Evolutionary conservation across 30 jellyfish, hydroid and myxozoan species (phyloP).

Genomic region (Aurelia aurita): DNA sequence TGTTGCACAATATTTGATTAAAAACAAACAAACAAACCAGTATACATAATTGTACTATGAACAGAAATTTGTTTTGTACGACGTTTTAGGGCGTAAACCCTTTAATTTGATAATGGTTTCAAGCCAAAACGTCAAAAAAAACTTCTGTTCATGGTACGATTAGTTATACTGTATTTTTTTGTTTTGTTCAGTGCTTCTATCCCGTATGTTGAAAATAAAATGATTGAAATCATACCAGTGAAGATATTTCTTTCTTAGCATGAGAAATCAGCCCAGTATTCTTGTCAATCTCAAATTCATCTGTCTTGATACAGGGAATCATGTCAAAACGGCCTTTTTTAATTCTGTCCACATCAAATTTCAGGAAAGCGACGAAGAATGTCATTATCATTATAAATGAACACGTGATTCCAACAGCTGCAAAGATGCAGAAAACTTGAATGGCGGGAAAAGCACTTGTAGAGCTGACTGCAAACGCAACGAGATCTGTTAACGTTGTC

Average conservation of each 20-base stretch:
- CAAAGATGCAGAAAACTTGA: conserved; percentile 70
- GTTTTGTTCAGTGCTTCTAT: no score
- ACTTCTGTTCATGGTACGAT: no score
- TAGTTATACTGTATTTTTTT: no score
- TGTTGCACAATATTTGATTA: no score
- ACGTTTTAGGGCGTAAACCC: no score
- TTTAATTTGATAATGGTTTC: no score
- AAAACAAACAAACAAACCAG: no score
- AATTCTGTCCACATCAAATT: conserved; percentile 58
- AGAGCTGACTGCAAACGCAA: conserved; percentile 79
- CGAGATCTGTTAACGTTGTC: conserved; percentile 82
- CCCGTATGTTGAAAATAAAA: no score
- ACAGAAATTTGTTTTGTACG: no score
- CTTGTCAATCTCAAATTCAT: conserved; percentile 1
- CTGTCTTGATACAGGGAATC: conserved; percentile 32
- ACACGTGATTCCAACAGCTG: conserved; percentile 59
- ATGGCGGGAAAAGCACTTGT: conserved; percentile 80
- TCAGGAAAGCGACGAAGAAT: conserved; percentile 57
- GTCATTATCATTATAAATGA: conserved; percentile 63
- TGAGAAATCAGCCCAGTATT: conserved; percentile 14
- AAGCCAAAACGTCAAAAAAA: no score
- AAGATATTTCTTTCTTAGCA: not conserved
- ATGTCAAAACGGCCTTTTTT: conserved; percentile 65
- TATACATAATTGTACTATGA: no score
- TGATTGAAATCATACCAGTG: not conserved